These are phyloP conservation scores for Pollenia labialis DNA, from an alignment of 2,888 invertebrate species.

Conservation along the genomic window DNA sequence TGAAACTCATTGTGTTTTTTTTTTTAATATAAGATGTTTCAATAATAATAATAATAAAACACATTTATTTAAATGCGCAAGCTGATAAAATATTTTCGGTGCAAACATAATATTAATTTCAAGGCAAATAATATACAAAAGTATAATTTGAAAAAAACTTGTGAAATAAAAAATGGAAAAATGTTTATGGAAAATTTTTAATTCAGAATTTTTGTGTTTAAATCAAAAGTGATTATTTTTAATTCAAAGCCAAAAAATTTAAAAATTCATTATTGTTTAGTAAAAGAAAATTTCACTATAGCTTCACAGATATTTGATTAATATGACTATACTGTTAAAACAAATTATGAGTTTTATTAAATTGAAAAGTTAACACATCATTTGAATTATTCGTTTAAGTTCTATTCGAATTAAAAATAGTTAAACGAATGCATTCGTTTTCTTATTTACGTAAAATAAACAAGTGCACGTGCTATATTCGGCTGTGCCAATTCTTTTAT, in stretches of 20 bases:
- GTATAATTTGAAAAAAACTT: too few species aligned
- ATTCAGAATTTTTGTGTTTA: too few species aligned
- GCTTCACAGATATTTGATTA: too few species aligned
- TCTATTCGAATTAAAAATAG: conserved; percentile 13
- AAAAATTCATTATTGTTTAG: too few species aligned
- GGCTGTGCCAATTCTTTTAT: too few species aligned
- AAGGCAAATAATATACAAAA: too few species aligned
- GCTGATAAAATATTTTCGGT: conserved; percentile 5
- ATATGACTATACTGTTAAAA: background rate
- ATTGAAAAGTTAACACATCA: background rate
- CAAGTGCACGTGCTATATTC: background rate
- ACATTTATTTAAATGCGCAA: conserved; percentile 20
- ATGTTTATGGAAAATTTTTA: too few species aligned
- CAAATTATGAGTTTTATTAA: background rate
- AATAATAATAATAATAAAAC: conserved; percentile 43
- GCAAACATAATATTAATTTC: too few species aligned
- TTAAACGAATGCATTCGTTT: conserved; percentile 42
- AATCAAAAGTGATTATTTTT: too few species aligned
- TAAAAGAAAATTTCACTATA: background rate
- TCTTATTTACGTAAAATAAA: conserved; percentile 12
- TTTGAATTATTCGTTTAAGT: background rate
- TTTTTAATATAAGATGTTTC: conserved; percentile 23
- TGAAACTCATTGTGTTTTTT: background rate
- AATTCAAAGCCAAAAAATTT: too few species aligned
- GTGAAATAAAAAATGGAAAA: too few species aligned